A percentile compares a stretch with the other conserved stretches of the same genome.
Conservation (phyloP, 1,140 invertebrate species). For the Pygmarrhopalites habei region DNA sequence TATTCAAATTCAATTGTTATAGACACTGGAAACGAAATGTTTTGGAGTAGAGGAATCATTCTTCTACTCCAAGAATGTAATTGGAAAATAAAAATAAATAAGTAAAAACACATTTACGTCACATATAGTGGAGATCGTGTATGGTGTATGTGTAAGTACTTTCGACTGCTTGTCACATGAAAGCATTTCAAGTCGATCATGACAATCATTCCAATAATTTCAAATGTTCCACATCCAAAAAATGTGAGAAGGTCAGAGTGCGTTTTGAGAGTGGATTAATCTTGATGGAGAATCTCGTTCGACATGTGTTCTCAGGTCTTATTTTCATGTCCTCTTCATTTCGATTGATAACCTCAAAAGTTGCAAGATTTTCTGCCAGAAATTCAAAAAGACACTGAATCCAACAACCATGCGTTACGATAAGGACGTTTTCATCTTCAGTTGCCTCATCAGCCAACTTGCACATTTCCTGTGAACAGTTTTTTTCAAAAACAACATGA, state of each 20-base stretch:
- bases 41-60: too few relatives aligned
- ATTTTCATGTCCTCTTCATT: conserved; percentile 2
- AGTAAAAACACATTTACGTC: too few relatives aligned
- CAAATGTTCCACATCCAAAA: neutral
- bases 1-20: too few relatives aligned
- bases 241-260: neutral
- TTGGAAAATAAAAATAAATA: too few relatives aligned
- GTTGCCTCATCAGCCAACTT: neutral
- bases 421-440: neutral
- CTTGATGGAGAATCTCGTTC: neutral
- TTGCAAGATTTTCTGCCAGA: neutral
- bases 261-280: neutral
- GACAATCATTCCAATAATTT: too few relatives aligned
- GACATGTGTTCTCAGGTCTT: neutral
- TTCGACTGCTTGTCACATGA: too few relatives aligned
- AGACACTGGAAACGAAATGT: too few relatives aligned
- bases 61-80: too few relatives aligned
- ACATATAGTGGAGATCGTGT: too few relatives aligned
- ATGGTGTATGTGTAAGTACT: too few relatives aligned
- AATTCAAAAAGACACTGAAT: neutral
- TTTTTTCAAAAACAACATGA: neutral
- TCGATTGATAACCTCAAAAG: neutral
- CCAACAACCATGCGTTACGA: neutral
- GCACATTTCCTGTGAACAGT: neutral
- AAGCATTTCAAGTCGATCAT: too few relatives aligned